Evolutionary conservation across 1,140 invertebrate genomes (phyloP).

Genomic region (Rhizoglyphus robini): DNA sequence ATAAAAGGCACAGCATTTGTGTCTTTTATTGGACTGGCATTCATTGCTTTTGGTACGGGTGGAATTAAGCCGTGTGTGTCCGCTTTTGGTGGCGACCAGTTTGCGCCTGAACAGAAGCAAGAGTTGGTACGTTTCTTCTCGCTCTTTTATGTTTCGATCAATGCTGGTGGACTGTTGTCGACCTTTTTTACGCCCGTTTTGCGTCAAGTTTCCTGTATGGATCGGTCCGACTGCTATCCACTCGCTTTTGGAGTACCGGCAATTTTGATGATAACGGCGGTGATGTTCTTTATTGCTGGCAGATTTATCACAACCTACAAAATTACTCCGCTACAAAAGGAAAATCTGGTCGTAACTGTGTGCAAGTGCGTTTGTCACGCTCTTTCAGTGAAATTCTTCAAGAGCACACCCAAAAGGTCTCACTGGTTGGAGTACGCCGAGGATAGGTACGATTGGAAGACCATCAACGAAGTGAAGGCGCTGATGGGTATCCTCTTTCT

Average conservation of each 20-base stretch:
- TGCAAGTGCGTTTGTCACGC: conserved; percentile 47
- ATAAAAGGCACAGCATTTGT: conserved; percentile 40
- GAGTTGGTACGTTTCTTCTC: conserved; percentile 25
- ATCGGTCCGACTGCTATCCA: conserved; percentile 33
- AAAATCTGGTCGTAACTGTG: conserved; percentile 66
- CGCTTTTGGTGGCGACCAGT: too few species aligned
- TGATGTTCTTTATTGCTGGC: conserved; percentile 64
- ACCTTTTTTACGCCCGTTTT: conserved; percentile 36
- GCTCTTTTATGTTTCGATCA: conserved; percentile 36
- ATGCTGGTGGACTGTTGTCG: conserved; percentile 33
- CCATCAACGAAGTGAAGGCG: conserved; percentile 58
- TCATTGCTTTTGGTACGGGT: too few species aligned
- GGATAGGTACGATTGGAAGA: conserved; percentile 44
- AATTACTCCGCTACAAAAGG: conserved; percentile 53
- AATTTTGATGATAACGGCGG: conserved; percentile 33
- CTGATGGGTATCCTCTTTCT: conserved; percentile 55
- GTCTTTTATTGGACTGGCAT: conserved; percentile 49
- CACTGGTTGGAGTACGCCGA: conserved; percentile 63
- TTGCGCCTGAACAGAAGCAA: conserved; percentile 38
- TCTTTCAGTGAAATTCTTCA: conserved; percentile 28
- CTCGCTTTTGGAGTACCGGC: conserved; percentile 34
- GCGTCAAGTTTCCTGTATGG: conserved; percentile 33
- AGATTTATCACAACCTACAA: conserved; percentile 49
- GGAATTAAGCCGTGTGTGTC: too few species aligned
- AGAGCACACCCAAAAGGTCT: conserved; percentile 61